These are phyloP conservation scores for Melanerpes formicivorus DNA, from an alignment of 2,113 vertebrate genomes.

Conservation along the genomic window DNA sequence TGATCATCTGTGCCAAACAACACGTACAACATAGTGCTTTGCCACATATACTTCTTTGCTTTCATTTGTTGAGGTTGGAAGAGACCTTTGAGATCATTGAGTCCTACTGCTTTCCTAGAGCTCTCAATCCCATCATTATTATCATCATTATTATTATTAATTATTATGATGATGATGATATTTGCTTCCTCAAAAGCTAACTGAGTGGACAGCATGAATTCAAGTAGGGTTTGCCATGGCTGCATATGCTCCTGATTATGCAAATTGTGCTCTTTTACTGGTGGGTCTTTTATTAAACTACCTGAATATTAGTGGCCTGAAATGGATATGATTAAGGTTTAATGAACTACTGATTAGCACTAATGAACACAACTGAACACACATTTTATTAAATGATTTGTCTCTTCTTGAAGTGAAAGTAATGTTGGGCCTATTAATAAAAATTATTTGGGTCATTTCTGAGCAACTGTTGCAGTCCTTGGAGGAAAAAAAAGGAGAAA, in stretches of 20 bases:
- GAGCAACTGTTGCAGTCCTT: constrained; percentile 52
- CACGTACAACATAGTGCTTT: too few relatives aligned
- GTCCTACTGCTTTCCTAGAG: too few relatives aligned
- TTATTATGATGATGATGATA: too few relatives aligned
- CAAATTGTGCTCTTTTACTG: constrained; percentile 39
- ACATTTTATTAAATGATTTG: constrained; percentile 71
- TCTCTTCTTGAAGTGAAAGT: constrained; percentile 69
- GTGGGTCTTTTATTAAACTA: constrained; percentile 60
- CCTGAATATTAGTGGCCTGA: constrained; percentile 49
- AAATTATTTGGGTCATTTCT: constrained; percentile 72
- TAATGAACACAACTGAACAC: constrained; percentile 70
- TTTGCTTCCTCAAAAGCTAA: not conserved
- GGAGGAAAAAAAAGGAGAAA: not conserved
- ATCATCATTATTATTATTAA: too few relatives aligned
- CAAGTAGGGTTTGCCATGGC: not conserved
- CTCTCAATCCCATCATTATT: too few relatives aligned
- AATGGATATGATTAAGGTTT: constrained; percentile 67
- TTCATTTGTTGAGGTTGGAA: not conserved
- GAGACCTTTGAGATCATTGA: too few relatives aligned
- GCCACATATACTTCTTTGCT: not conserved
- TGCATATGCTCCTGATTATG: constrained; percentile 19
- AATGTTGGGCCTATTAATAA: constrained; percentile 71
- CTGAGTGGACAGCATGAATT: not conserved
- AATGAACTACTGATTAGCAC: constrained; percentile 68
- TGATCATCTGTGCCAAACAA: too few relatives aligned